These are phyloP conservation scores for Galerucella nymphaeae DNA, from an alignment of 2,888 invertebrate species.

Conservation along the genomic window DNA sequence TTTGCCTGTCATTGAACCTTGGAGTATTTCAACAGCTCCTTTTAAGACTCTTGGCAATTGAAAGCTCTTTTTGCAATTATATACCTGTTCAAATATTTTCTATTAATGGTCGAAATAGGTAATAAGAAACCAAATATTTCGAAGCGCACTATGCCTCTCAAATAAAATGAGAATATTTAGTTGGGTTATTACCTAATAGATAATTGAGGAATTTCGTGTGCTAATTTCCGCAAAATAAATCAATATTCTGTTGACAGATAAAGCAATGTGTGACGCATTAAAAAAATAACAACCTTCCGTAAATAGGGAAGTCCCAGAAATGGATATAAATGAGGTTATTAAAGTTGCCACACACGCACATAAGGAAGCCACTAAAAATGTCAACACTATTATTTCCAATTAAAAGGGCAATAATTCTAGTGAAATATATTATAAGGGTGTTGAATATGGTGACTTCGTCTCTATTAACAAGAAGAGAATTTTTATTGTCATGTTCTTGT, in stretches of 20 bases:
- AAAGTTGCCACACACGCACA: slow-evolving; percentile 37
- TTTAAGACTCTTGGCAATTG: too few species aligned
- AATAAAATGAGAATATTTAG: background rate
- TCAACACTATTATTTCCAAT: slow-evolving; percentile 61
- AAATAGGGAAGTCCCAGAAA: slow-evolving; percentile 28
- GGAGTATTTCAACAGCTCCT: too few species aligned
- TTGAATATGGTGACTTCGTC: too few species aligned
- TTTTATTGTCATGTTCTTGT: too few species aligned
- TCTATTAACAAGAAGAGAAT: too few species aligned
- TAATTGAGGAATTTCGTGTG: background rate
- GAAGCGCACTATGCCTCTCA: background rate
- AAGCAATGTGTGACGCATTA: slow-evolving; percentile 21
- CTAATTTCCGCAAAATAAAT: slow-evolving; percentile 21
- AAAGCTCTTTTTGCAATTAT: too few species aligned
- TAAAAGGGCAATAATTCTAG: slow-evolving; percentile 56
- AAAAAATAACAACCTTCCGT: slow-evolving; percentile 24
- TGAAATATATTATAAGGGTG: slow-evolving; percentile 17
- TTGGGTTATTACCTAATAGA: background rate
- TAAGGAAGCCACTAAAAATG: slow-evolving; percentile 53
- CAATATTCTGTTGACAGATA: slow-evolving; percentile 20
- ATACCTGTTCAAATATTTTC: too few species aligned
- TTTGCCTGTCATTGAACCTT: too few species aligned
- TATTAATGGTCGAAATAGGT: too few species aligned
- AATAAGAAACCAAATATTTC: too few species aligned
- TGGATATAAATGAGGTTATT: slow-evolving; percentile 41